These are phyloP conservation scores for Misgurnus mizolepis DNA, from an alignment of 2,113 vertebrate genomes.

Conservation along the genomic window DNA sequence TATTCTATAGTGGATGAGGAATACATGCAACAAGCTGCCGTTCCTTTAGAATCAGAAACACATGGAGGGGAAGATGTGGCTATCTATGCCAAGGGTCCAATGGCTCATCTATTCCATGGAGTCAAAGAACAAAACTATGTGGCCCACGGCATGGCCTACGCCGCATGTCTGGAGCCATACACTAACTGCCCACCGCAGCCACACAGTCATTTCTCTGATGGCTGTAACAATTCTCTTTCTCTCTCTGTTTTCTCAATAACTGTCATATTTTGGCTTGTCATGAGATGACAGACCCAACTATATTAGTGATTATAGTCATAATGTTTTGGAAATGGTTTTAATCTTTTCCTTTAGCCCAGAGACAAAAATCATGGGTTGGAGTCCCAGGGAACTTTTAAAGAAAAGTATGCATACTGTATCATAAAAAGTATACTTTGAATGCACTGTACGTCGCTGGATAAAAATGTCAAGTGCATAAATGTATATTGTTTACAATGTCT, in stretches of 20 bases:
- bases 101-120: conserved; percentile 81
- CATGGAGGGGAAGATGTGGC: conserved; percentile 81
- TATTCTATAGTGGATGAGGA: conserved; percentile 72
- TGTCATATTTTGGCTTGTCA: conserved; percentile 57
- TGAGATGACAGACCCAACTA: conserved; percentile 65
- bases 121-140: conserved; percentile 81
- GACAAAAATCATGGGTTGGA: too few species aligned
- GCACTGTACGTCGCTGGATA: too few species aligned
- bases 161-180: conserved; percentile 78
- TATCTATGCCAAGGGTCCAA: conserved; percentile 80
- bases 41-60: conserved; percentile 76
- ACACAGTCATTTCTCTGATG: conserved; percentile 22
- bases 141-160: conserved; percentile 80
- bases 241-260: conserved; percentile 56
- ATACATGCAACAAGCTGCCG: conserved; percentile 81
- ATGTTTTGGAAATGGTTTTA: not conserved
- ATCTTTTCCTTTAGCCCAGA: too few species aligned
- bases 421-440: too few species aligned
- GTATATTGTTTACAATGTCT: conserved; percentile 8
- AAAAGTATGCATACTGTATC: too few species aligned
- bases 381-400: too few species aligned
- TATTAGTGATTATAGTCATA: not conserved
- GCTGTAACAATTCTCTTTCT: conserved; percentile 1
- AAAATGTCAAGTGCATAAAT: too few species aligned
- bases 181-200: conserved; percentile 66